Conservation (phyloP, 2,113 vertebrate genomes). For the Solenodon paradoxus region DNA sequence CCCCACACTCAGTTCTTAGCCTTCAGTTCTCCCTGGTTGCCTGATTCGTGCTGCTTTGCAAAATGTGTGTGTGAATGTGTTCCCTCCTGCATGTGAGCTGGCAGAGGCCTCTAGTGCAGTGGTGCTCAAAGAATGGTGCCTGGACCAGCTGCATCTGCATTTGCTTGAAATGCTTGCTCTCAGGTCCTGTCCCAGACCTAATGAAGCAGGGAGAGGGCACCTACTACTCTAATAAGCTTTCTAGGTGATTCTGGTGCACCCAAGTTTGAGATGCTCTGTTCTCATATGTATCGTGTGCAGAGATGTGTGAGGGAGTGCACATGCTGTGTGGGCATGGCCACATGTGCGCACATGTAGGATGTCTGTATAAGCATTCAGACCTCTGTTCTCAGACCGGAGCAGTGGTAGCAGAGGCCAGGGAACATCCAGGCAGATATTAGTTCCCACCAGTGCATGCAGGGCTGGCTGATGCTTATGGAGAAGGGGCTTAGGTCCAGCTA, state of each 20-base stretch:
- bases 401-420: background rate
- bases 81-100: background rate
- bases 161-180: background rate
- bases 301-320: background rate
- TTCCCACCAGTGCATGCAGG: background rate
- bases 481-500: background rate
- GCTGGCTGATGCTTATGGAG: background rate
- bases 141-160: rapidly evolving
- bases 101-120: background rate
- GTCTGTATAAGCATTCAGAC: background rate
- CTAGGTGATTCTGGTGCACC: background rate
- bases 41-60: background rate
- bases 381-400: background rate
- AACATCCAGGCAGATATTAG: background rate
- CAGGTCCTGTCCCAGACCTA: background rate
- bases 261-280: background rate
- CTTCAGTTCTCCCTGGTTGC: background rate
- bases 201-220: background rate
- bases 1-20: background rate
- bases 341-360: background rate
- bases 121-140: background rate
- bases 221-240: background rate
- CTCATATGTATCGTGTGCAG: background rate
- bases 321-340: background rate
- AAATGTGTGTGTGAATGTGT: background rate